Evolutionary conservation across 2,888 invertebrate species (phyloP).

Genomic region (Arge pagana): DNA sequence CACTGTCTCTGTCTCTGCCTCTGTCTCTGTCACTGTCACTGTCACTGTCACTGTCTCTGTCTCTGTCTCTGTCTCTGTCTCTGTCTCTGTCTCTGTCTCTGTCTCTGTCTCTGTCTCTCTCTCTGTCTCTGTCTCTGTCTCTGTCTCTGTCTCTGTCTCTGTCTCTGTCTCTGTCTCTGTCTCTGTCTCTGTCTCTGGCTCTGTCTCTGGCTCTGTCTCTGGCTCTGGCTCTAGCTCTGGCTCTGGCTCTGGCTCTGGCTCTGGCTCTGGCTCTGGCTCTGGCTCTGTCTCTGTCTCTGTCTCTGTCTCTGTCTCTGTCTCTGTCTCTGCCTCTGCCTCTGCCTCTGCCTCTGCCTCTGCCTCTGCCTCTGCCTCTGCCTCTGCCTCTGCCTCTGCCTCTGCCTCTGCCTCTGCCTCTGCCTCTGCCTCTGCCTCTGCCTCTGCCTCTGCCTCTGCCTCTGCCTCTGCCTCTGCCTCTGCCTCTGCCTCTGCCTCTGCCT

Average conservation of each 20-base stretch:
- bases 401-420: not conserved
- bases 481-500: not conserved
- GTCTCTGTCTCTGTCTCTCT: not conserved
- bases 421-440: not conserved
- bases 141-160: not conserved
- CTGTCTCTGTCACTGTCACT: not conserved
- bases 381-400: not conserved
- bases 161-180: not conserved
- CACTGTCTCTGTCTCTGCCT: not conserved
- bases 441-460: not conserved
- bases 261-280: not conserved
- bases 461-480: not conserved
- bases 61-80: not conserved
- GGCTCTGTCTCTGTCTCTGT: not conserved
- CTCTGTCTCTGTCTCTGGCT: no score
- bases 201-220: no score
- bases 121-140: not conserved
- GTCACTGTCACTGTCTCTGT: not conserved
- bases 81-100: not conserved
- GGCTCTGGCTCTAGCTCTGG: no score
- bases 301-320: not conserved
- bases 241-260: no score
- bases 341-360: not conserved
- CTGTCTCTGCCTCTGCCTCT: not conserved
- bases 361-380: not conserved